Evolutionary conservation across 1,140 invertebrate genomes (phyloP), one percentile per base, ranked within the genome.

Genomic region (Mycetomoellerius zeteki): DNA sequence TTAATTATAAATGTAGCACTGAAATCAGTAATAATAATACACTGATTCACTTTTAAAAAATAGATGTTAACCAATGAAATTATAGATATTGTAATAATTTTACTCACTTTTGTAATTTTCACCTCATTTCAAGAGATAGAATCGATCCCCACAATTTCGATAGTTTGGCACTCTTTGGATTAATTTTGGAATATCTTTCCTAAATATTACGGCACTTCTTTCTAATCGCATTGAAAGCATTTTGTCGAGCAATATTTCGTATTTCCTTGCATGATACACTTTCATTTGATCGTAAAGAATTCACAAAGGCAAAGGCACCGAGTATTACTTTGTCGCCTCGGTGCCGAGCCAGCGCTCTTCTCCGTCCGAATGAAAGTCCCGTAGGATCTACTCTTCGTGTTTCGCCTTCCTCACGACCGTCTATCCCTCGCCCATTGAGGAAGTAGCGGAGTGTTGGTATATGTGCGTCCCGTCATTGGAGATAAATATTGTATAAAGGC

Each of bases 401-500:
- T 54, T 12, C 33, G 21, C 33, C 21, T 62, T 56, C 3, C 56
- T 62, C 54, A 16, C 33, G 64, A 43, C 14, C 58, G 58, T 67
- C 58, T 47, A 54, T 33, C 47, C 33, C 58, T 54, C 58, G 37
- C 24, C 50, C 62, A n/a, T 76, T 56, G 64, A 82, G 52, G 33
- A 81, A 82, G 65, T 72, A 64, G 56, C 47, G 60, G 58, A 88
- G 85, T 56, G 62, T 30, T 62, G 52, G 30, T 85, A 69, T 88
- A 86, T 87, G 85, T 60, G 85, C 75, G 64, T 80, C n/a, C 14
- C 47, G 52, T 65, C 62, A 19, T 58, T 67, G 58, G 54, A 86
- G 78, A 93, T 92, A 90, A 92, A 93, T 93, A 91, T 90, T 82
- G 87, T 65, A n/a, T n/a, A 69, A 5, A 62, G 27, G 62, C 60